These are phyloP conservation scores for Tetramorium simillimum DNA, from an alignment of 1,140 invertebrate genomes.

Conservation along the genomic window DNA sequence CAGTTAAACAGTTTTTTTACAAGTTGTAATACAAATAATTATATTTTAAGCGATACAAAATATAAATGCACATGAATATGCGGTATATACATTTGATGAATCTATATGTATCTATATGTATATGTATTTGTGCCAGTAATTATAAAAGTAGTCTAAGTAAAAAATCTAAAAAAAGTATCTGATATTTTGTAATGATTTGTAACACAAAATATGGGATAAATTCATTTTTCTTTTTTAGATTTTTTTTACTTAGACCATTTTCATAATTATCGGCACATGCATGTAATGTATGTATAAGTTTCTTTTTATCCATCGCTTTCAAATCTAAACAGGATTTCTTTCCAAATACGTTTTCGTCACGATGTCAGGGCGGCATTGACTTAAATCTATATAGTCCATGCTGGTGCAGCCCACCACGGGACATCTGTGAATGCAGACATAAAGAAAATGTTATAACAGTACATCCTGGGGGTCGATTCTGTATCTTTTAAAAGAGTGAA, in stretches of 20 bases:
- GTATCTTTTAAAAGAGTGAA: too few relatives aligned
- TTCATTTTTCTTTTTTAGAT: too few relatives aligned
- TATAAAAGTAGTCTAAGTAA: too few relatives aligned
- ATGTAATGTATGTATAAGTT: neutral
- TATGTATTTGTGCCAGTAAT: neutral
- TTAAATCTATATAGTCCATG: conserved; percentile 70
- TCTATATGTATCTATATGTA: neutral
- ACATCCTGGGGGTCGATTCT: too few relatives aligned
- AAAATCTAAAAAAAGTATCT: too few relatives aligned
- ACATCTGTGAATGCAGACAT: conserved; percentile 73
- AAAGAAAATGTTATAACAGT: neutral
- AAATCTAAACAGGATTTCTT: conserved; percentile 57
- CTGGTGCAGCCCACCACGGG: conserved; percentile 80
- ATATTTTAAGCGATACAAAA: neutral
- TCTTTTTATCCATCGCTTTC: neutral
- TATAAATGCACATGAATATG: neutral
- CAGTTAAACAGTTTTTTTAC: neutral
- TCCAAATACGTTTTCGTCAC: conserved; percentile 74
- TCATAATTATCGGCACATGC: too few relatives aligned
- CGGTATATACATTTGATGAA: neutral
- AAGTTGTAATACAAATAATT: neutral
- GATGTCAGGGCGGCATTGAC: conserved; percentile 73
- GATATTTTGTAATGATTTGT: too few relatives aligned
- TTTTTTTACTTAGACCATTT: too few relatives aligned
- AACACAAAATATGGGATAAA: too few relatives aligned